A percentile compares a stretch with the other conserved stretches of the same genome.
Evolutionary conservation across 2,797 vertebrate species (phyloP).

Genomic region (Zalophus californianus): DNA sequence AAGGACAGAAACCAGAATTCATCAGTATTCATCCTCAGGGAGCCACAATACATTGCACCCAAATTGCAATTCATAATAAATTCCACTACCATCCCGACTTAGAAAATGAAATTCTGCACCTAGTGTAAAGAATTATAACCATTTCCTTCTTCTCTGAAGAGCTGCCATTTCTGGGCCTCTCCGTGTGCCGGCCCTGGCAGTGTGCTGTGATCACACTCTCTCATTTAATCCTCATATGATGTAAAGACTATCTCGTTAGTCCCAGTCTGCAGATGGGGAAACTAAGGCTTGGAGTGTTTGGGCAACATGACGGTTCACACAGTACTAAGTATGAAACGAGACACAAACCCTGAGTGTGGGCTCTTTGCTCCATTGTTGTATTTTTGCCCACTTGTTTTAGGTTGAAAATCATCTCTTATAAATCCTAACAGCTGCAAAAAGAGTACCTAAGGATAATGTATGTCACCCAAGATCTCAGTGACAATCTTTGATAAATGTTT

Average conservation of each 20-base stretch:
- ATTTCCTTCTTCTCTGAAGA: neutral
- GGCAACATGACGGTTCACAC: neutral
- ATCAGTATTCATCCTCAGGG: neutral
- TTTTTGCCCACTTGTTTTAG: neutral
- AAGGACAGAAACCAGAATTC: neutral
- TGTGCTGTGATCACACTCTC: neutral
- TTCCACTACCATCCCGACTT: neutral
- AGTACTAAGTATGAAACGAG: neutral
- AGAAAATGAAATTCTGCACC: neutral
- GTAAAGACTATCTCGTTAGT: neutral
- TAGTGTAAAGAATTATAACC: neutral
- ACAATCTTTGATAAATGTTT: constrained; percentile 36
- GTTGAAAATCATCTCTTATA: neutral
- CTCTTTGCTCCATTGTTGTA: neutral
- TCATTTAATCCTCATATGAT: neutral
- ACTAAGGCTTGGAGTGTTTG: neutral
- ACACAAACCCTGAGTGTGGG: neutral
- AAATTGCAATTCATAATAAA: neutral
- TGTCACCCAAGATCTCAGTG: neutral
- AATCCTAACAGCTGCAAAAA: neutral
- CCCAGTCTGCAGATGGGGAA: neutral
- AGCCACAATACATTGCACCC: neutral
- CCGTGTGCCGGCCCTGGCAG: fast-evolving
- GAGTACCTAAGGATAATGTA: neutral
- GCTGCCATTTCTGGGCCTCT: neutral